A percentile compares a stretch with the other conserved stretches of the same genome.
These are phyloP conservation scores for Leptodactylus fuscus DNA, from an alignment of 2,113 vertebrate species.

Conservation along the genomic window DNA sequence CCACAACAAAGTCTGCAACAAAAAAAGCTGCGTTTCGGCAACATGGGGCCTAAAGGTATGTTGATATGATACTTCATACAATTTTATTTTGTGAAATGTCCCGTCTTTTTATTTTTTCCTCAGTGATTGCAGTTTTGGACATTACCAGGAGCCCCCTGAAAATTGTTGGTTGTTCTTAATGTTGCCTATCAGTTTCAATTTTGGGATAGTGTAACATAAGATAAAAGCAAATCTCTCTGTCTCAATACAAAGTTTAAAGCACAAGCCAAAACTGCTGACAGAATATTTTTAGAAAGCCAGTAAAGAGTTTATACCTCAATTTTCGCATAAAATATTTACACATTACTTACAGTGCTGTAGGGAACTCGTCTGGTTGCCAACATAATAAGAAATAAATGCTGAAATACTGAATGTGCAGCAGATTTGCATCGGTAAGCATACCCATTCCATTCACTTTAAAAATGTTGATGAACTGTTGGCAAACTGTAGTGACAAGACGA, in stretches of 20 bases:
- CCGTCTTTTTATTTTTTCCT: too few relatives aligned
- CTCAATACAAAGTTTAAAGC: background rate
- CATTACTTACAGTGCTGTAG: background rate
- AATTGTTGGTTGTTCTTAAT: background rate
- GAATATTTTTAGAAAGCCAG: conserved; percentile 17
- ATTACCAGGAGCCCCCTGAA: background rate
- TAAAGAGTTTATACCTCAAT: too few relatives aligned
- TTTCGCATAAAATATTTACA: conserved; percentile 22
- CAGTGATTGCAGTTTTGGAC: too few relatives aligned
- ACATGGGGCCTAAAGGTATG: too few relatives aligned
- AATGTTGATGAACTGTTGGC: too few relatives aligned
- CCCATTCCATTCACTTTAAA: too few relatives aligned
- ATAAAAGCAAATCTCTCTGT: background rate
- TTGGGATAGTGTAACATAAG: background rate
- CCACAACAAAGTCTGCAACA: too few relatives aligned
- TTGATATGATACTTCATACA: too few relatives aligned
- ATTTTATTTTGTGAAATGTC: too few relatives aligned
- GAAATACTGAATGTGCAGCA: background rate
- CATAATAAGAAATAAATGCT: background rate
- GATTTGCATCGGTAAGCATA: background rate
- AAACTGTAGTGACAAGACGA: too few relatives aligned
- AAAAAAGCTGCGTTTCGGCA: too few relatives aligned
- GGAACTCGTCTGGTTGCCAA: background rate
- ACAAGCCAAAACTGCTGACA: conserved; percentile 25
- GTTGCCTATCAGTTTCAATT: background rate